These are phyloP conservation scores for Drosophila tropicalis DNA, from an alignment of 1,140 invertebrate genomes.

Conservation along the genomic window DNA sequence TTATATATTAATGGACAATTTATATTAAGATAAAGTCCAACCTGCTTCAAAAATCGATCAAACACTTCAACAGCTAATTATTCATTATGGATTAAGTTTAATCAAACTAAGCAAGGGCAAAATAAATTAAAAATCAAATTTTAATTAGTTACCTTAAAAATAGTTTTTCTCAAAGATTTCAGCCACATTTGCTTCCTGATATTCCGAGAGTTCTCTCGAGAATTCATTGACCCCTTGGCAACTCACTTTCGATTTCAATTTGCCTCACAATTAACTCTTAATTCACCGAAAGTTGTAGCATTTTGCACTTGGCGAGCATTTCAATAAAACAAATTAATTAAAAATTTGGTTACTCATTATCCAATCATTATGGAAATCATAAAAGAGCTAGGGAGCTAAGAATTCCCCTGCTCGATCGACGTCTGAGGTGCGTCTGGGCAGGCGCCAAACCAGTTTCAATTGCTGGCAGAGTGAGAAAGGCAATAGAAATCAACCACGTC, in stretches of 20 bases:
- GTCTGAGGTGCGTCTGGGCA: slow-evolving; percentile 68
- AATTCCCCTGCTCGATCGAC: slow-evolving; percentile 48
- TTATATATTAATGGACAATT: too few species aligned
- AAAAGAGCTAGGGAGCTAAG: slow-evolving; percentile 35
- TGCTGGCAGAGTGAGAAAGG: slow-evolving; percentile 24
- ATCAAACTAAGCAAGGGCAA: neutral
- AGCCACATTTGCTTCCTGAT: neutral
- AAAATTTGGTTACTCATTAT: slow-evolving; percentile 50
- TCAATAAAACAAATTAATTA: slow-evolving; percentile 61
- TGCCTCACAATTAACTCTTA: slow-evolving; percentile 23
- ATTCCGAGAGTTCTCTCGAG: slow-evolving; percentile 22
- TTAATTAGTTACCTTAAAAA: neutral
- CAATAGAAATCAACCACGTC: slow-evolving; percentile 17
- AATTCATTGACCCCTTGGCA: slow-evolving; percentile 53
- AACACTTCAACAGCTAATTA: neutral
- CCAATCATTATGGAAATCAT: slow-evolving; percentile 33
- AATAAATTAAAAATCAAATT: neutral
- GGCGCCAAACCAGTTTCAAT: slow-evolving; percentile 61
- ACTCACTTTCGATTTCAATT: slow-evolving; percentile 55
- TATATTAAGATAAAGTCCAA: too few species aligned
- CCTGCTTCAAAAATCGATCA: neutral
- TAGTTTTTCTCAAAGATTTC: neutral
- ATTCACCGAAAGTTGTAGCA: slow-evolving; percentile 32
- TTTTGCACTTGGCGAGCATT: slow-evolving; percentile 39
- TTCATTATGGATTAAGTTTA: neutral